A percentile compares a stretch with the other conserved stretches of the same genome.
Conservation (phyloP, 2,888 invertebrate genomes). For the Hirtodrosophila trivittata region DNA sequence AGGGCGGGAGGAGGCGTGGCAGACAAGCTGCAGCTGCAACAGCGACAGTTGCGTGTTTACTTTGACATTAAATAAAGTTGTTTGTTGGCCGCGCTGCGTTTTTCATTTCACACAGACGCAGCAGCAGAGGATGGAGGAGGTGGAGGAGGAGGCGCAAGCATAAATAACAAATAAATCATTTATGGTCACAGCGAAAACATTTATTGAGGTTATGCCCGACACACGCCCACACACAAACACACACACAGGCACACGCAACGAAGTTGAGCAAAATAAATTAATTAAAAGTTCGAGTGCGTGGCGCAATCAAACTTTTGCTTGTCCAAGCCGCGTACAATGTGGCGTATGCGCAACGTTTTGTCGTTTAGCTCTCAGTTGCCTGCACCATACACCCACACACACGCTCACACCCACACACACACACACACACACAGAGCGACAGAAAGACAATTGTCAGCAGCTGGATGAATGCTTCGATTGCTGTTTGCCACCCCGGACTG, state of each 20-base stretch:
- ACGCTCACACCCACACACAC: constrained; percentile 18
- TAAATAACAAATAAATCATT: constrained; percentile 79
- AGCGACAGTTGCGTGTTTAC: constrained; percentile 62
- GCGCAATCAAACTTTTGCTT: constrained; percentile 62
- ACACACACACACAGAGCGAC: constrained; percentile 9
- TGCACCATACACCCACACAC: constrained; percentile 47
- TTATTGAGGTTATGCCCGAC: constrained; percentile 69
- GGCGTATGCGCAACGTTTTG: constrained; percentile 50
- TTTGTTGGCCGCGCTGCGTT: constrained; percentile 59
- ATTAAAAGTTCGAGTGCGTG: constrained; percentile 68
- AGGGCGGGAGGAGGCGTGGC: neutral
- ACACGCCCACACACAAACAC: constrained; percentile 28
- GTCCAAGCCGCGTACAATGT: constrained; percentile 21
- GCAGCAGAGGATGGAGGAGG: neutral
- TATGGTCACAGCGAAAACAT: constrained; percentile 72
- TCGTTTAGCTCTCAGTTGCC: constrained; percentile 45
- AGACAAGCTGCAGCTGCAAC: constrained; percentile 24
- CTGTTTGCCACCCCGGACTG: too few species aligned
- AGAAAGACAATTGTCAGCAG: constrained; percentile 40
- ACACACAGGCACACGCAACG: constrained; percentile 14
- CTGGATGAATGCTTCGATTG: constrained; percentile 57
- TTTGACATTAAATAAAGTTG: constrained; percentile 79
- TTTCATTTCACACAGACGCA: constrained; percentile 54
- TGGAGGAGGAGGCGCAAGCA: constrained; percentile 38
- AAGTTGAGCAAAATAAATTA: constrained; percentile 71